phyloP scores from a whole-genome alignment of 2,888 invertebrate genomes.

The Panorpa germanica region DNA sequence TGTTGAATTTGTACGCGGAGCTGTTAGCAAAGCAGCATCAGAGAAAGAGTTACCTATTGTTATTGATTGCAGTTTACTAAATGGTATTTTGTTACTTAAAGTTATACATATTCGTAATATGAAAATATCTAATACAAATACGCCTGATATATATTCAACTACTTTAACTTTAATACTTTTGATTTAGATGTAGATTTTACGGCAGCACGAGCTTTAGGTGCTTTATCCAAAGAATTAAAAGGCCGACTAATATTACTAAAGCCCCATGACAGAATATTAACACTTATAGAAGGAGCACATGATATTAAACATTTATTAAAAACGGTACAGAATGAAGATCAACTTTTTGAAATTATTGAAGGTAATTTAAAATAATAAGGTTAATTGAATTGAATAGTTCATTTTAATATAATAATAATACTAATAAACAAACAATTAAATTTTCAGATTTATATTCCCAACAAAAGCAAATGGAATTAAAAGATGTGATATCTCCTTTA shows the following conservation, averaged over 20 bases:
- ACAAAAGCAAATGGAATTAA: no score
- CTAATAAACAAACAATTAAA: no score
- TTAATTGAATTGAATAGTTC: neutral
- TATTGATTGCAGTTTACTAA: slow-evolving; percentile 61
- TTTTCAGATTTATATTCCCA: no score
- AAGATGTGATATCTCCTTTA: slow-evolving; percentile 6
- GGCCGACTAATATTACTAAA: no score
- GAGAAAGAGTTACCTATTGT: slow-evolving; percentile 61
- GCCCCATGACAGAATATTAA: slow-evolving; percentile 51
- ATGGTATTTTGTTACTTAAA: slow-evolving; percentile 28
- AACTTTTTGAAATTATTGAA: slow-evolving; percentile 10
- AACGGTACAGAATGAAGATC: slow-evolving; percentile 15
- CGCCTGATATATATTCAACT: neutral
- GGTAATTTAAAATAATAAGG: slow-evolving; percentile 9
- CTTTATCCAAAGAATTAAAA: slow-evolving; percentile 50
- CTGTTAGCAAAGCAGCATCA: slow-evolving; percentile 52
- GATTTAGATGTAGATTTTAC: slow-evolving; percentile 62
- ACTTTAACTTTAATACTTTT: neutral
- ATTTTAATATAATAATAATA: neutral
- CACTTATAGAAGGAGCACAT: slow-evolving; percentile 31
- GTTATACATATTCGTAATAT: slow-evolving; percentile 7
- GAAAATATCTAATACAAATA: slow-evolving; percentile 1
- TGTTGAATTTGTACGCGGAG: slow-evolving; percentile 62
- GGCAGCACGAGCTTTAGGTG: slow-evolving; percentile 67
- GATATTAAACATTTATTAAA: slow-evolving; percentile 19